Evolutionary conservation across 2,888 invertebrate species (phyloP).

Genomic region (Dynastes hyllus): DNA sequence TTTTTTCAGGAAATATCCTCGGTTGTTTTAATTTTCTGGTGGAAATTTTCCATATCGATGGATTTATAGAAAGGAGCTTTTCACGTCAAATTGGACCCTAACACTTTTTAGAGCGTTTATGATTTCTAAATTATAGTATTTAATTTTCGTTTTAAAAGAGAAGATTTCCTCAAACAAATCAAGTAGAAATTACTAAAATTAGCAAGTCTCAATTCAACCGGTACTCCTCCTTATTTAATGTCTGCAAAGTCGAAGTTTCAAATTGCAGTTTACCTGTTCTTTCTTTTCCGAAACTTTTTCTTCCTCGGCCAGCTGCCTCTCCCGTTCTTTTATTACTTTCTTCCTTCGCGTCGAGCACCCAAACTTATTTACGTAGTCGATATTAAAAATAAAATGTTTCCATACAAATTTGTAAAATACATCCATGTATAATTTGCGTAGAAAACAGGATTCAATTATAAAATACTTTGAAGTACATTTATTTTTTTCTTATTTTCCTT

Average conservation of each 20-base stretch:
- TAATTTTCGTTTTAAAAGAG: slow-evolving; percentile 48
- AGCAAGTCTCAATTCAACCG: slow-evolving; percentile 42
- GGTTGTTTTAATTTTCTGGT: no score
- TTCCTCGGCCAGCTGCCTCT: neutral
- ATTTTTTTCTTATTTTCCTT: slow-evolving; percentile 1
- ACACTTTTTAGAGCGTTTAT: neutral
- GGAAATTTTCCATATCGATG: no score
- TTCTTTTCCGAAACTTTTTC: slow-evolving; percentile 54
- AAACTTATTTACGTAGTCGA: slow-evolving; percentile 5
- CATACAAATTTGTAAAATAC: neutral
- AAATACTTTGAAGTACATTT: no score
- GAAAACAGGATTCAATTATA: neutral
- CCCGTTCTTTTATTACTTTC: slow-evolving; percentile 20
- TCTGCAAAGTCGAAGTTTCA: slow-evolving; percentile 58
- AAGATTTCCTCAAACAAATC: slow-evolving; percentile 54
- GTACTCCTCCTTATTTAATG: slow-evolving; percentile 49
- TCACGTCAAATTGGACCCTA: no score
- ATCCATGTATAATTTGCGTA: neutral
- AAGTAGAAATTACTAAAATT: slow-evolving; percentile 56
- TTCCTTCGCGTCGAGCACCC: slow-evolving; percentile 20
- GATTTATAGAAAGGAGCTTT: no score
- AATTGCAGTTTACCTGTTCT: slow-evolving; percentile 63
- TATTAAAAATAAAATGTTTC: slow-evolving; percentile 6
- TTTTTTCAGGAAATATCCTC: no score
- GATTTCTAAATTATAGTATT: slow-evolving; percentile 53